Conservation (phyloP, 2,888 invertebrate genomes). For the Coelinius sp. region DNA sequence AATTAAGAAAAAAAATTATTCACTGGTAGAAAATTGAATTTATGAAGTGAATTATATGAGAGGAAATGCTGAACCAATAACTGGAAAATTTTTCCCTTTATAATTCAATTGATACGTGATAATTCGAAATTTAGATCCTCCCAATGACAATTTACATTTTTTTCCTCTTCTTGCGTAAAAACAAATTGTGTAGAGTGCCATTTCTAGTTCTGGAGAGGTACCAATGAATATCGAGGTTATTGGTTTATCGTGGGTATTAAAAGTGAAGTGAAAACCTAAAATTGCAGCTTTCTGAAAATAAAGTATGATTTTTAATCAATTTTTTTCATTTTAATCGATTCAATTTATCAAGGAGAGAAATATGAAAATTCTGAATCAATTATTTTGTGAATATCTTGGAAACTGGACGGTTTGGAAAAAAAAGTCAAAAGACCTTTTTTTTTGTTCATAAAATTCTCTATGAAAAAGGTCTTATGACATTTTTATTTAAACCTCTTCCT, state of each 20-base stretch:
- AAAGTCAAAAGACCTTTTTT: too few species aligned
- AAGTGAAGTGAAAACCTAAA: conserved; percentile 80
- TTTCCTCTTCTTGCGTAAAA: conserved; percentile 83
- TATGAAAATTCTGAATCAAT: too few species aligned
- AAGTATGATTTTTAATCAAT: neutral
- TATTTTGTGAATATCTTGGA: too few species aligned
- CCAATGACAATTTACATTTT: conserved; percentile 82
- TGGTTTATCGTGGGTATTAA: conserved; percentile 82
- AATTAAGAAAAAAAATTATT: too few species aligned
- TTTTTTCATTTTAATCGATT: too few species aligned
- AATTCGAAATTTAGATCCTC: conserved; percentile 80
- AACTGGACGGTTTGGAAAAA: too few species aligned
- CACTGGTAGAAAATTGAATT: too few species aligned
- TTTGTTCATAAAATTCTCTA: too few species aligned
- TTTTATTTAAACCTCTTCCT: too few species aligned
- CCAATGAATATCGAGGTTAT: conserved; percentile 86
- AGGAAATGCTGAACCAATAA: conserved; percentile 85
- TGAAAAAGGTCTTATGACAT: too few species aligned
- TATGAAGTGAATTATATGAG: conserved; percentile 78
- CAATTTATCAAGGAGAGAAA: too few species aligned
- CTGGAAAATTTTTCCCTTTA: conserved; percentile 78
- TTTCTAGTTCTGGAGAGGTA: conserved; percentile 91
- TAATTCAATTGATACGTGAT: conserved; percentile 82
- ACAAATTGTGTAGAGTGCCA: conserved; percentile 91
- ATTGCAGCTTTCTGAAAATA: conserved; percentile 81